Conservation (phyloP, 1,140 invertebrate species). For the Drosophila erecta region DNA sequence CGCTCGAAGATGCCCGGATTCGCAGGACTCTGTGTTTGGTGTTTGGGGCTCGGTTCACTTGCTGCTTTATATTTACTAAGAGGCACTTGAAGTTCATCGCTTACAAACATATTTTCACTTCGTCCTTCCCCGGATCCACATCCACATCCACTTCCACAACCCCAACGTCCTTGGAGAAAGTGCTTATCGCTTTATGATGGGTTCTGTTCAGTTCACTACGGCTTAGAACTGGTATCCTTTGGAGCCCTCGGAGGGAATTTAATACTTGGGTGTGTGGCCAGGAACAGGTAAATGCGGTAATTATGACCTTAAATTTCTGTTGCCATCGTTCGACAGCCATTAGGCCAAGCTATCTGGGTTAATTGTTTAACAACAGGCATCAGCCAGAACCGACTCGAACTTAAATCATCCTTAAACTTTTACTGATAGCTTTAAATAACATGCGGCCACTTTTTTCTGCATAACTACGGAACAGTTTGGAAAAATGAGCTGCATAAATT, state of each 20-base stretch:
- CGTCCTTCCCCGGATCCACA: not conserved
- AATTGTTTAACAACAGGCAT: conserved; percentile 25
- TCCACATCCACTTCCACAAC: not conserved
- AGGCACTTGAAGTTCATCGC: conserved; percentile 65
- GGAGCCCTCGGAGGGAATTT: conserved; percentile 10
- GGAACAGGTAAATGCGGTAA: conserved; percentile 31
- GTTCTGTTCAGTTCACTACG: conserved; percentile 23
- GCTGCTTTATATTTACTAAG: conserved; percentile 63
- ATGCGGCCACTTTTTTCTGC: not conserved
- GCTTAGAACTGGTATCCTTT: conserved; percentile 20
- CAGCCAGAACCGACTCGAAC: not conserved
- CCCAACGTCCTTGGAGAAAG: conserved; percentile 21
- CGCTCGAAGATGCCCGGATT: conserved; percentile 28
- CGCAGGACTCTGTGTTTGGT: conserved; percentile 15
- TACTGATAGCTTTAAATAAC: conserved; percentile 15
- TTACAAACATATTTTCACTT: conserved; percentile 64
- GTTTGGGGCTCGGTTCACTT: conserved; percentile 42
- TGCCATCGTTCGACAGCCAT: conserved; percentile 8
- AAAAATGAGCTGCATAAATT: conserved; percentile 63
- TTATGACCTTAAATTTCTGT: conserved; percentile 26
- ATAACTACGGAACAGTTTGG: conserved; percentile 40
- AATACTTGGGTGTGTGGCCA: conserved; percentile 13
- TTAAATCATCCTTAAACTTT: conserved; percentile 1
- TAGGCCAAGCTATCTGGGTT: conserved; percentile 19
- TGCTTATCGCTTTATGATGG: conserved; percentile 65